Evolutionary conservation across 92 coral and sea anemone species (phyloP).

Genomic region (Hydrozoanthus gracilis): DNA sequence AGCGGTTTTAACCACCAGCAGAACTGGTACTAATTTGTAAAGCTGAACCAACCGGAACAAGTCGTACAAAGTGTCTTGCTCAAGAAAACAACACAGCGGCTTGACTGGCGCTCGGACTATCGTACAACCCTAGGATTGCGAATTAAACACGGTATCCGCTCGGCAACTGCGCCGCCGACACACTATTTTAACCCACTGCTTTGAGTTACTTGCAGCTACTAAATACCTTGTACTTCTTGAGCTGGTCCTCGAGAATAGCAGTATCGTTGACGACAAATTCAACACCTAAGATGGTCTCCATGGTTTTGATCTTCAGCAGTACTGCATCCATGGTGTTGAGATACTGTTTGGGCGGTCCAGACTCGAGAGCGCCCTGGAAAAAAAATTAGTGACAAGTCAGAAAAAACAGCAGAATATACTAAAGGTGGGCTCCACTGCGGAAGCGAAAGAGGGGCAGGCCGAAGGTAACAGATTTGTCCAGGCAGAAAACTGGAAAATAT

Average conservation of each 20-base stretch:
- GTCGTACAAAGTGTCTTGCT: too few species aligned
- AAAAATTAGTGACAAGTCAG: background rate
- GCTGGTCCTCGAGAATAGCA: slow-evolving; percentile 82
- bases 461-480: background rate
- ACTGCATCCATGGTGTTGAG: slow-evolving; percentile 93
- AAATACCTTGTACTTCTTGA: slow-evolving; percentile 80
- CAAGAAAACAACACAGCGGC: too few species aligned
- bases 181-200: too few species aligned
- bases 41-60: too few species aligned
- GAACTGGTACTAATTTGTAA: too few species aligned
- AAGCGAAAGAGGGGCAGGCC: too few species aligned
- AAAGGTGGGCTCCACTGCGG: too few species aligned
- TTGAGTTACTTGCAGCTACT: background rate
- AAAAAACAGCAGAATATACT: background rate
- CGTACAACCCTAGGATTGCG: too few species aligned
- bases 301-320: slow-evolving; percentile 79
- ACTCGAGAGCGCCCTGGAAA: slow-evolving; percentile 46
- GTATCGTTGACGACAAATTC: slow-evolving; percentile 89
- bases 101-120: too few species aligned
- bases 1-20: too few species aligned
- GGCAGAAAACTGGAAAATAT: background rate
- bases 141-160: too few species aligned
- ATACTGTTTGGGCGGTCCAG: slow-evolving; percentile 95
- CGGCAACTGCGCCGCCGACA: too few species aligned
- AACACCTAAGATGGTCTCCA: slow-evolving; percentile 74